phyloP scores from a whole-genome alignment of 2,797 vertebrate species.

The Malurus leucopterus region DNA sequence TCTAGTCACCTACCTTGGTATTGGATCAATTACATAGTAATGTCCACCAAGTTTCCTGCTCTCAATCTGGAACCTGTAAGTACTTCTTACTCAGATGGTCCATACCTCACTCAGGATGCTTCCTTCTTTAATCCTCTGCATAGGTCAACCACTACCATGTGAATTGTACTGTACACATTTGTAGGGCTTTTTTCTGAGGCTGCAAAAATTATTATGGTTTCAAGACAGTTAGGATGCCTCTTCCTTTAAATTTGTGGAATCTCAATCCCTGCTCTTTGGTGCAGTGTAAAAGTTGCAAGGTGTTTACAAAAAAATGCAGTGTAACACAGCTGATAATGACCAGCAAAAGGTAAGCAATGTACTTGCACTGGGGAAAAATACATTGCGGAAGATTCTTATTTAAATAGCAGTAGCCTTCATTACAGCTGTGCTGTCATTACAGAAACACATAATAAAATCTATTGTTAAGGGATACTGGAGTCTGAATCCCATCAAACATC shows the following conservation, averaged over 20 bases:
- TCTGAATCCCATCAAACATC: background rate
- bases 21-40: background rate
- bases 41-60: background rate
- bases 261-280: background rate
- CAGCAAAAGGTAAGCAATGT: background rate
- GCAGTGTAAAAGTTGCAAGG: background rate
- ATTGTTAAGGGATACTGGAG: background rate
- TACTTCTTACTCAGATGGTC: background rate
- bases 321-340: background rate
- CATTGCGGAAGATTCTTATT: background rate
- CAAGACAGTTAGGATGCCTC: background rate
- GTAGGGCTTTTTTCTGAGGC: fast-evolving
- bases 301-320: background rate
- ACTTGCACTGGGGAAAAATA: background rate
- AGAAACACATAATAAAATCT: background rate
- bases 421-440: background rate
- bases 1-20: background rate
- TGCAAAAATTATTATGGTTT: constrained; percentile 3
- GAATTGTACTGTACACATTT: background rate
- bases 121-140: background rate
- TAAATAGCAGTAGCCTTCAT: background rate
- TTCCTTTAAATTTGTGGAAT: background rate
- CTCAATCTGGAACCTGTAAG: background rate
- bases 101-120: background rate
- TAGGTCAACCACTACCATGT: background rate